These are phyloP conservation scores for Macquaria australasica DNA, from an alignment of 2,113 vertebrate genomes.

Conservation along the genomic window DNA sequence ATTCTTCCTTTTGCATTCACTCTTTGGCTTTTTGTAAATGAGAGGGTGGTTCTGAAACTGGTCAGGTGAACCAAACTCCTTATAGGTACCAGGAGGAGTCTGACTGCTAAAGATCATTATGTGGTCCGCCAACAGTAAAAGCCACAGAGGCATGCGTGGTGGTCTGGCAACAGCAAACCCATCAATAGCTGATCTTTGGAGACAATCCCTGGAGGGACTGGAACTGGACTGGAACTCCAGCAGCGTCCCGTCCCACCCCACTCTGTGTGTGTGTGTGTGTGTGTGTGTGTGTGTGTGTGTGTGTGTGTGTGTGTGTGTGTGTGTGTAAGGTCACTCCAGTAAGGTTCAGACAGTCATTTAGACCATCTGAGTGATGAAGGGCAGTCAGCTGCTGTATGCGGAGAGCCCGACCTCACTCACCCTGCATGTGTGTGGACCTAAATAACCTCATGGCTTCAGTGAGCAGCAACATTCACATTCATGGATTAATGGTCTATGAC, in stretches of 20 bases:
- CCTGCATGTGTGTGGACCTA: constrained; percentile 16
- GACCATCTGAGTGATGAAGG: constrained; percentile 54
- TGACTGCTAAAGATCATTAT: not conserved
- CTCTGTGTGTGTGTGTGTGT: not conserved
- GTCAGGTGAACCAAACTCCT: no score
- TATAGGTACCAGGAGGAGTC: not conserved
- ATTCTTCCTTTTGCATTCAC: no score
- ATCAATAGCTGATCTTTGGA: not conserved
- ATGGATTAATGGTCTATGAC: not conserved
- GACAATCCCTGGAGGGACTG: not conserved
- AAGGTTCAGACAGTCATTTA: constrained; percentile 39
- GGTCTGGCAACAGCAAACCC: not conserved
- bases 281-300: not conserved
- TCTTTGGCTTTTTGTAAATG: no score
- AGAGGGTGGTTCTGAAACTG: no score
- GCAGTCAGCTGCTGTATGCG: constrained; percentile 58
- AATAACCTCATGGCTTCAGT: constrained; percentile 31
- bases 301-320: not conserved
- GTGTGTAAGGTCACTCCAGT: constrained; percentile 42
- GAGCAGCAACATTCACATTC: not conserved
- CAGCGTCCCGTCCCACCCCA: not conserved
- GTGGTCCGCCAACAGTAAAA: not conserved
- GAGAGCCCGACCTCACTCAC: constrained; percentile 38
- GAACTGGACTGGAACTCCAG: not conserved
- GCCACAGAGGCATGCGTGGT: not conserved